A percentile compares a stretch with the other conserved stretches of the same genome.
Evolutionary conservation across 2,797 vertebrate genomes (phyloP).

Genomic region (Chrysocyon brachyurus): DNA sequence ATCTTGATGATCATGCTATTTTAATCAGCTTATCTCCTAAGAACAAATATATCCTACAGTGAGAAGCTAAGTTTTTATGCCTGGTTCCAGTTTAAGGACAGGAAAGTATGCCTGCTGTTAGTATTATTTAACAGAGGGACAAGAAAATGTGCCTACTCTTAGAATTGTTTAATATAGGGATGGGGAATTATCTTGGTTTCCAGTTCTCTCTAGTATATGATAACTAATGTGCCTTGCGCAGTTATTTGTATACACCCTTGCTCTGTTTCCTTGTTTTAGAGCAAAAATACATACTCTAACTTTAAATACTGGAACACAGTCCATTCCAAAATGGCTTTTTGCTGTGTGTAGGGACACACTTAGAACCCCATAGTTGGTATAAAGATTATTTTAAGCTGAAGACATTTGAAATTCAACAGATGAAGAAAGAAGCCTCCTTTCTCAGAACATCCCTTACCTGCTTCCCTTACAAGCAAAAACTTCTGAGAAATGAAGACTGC

Average conservation of each 20-base stretch:
- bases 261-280: constrained; percentile 5
- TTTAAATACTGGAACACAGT: neutral
- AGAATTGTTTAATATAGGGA: neutral
- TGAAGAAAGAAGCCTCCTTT: constrained; percentile 3
- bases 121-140: neutral
- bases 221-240: neutral
- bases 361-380: neutral
- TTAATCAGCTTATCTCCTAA: neutral
- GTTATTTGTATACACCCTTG: neutral
- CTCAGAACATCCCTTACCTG: neutral
- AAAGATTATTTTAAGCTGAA: neutral
- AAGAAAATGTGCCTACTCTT: neutral
- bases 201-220: neutral
- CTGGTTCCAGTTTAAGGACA: neutral
- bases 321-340: neutral
- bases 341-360: neutral
- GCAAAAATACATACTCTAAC: neutral
- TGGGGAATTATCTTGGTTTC: neutral
- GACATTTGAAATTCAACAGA: constrained; percentile 40
- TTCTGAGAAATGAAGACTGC: constrained; percentile 8
- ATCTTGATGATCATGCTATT: neutral
- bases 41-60: neutral
- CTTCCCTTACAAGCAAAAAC: constrained; percentile 25
- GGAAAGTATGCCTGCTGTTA: neutral
- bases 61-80: neutral